A percentile compares a stretch with the other conserved stretches of the same genome.
Conservation (phyloP, 2,797 vertebrate genomes). For the Poecilia wingei region DNA sequence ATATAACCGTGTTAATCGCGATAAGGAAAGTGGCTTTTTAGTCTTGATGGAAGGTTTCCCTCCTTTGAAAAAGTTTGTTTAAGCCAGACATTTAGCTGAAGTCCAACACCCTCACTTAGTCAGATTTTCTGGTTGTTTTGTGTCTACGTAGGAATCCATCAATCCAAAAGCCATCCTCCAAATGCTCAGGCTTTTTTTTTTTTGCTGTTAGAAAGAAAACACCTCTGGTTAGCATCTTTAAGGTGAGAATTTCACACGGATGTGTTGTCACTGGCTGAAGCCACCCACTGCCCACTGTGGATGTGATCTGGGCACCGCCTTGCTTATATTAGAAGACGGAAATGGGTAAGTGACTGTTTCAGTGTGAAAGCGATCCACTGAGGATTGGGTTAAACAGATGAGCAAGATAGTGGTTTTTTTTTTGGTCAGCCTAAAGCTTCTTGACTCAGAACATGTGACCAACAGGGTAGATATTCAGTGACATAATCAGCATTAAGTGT, state of each 20-base stretch:
- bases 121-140: neutral
- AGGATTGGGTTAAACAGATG: slow-evolving; percentile 66
- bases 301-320: neutral
- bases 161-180: neutral
- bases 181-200: neutral
- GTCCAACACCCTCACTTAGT: neutral
- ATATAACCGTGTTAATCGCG: slow-evolving; percentile 72
- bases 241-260: slow-evolving; percentile 14
- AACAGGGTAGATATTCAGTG: slow-evolving; percentile 49
- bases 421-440: slow-evolving; percentile 66
- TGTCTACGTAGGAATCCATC: neutral
- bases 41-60: slow-evolving; percentile 49
- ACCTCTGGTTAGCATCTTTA: neutral
- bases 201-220: neutral
- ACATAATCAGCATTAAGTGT: slow-evolving; percentile 62
- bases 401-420: slow-evolving; percentile 58
- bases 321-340: neutral
- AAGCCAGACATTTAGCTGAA: neutral
- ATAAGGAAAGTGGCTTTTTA: slow-evolving; percentile 56
- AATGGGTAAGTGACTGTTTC: slow-evolving; percentile 36
- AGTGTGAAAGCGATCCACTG: slow-evolving; percentile 37
- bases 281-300: slow-evolving; percentile 19
- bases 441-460: slow-evolving; percentile 63
- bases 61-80: slow-evolving; percentile 37
- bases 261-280: slow-evolving; percentile 31